Evolutionary conservation across 2,888 invertebrate species (phyloP), one percentile per base, ranked within the genome.

Genomic region (Lacanobia oleracea): DNA sequence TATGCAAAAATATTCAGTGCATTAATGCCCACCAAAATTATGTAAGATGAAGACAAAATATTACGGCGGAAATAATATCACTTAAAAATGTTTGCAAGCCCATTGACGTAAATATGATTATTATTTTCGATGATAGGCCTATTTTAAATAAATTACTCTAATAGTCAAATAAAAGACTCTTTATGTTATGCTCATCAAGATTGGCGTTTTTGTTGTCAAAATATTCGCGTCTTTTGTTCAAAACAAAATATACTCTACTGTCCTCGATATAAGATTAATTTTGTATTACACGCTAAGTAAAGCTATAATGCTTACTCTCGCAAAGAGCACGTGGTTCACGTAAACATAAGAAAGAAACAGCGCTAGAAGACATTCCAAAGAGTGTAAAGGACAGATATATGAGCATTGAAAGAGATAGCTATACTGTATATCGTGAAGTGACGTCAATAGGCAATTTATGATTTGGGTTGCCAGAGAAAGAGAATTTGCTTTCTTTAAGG

Each of bases 391-490:
- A 72, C 23, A 63, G 50, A 16, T n/a, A 70, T 37, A 65, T 64
- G 53, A 67, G 67, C n/a, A 69, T 56, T 56, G 48, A 75, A 68
- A 61, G 68, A 23, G 81, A 84, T 67, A 69, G 85, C 85, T 84
- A 77, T 51, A 72, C 50, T 77, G 59, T 65, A 86, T 86, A 83
- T 9, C 59, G n/a, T 27, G 53, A 27, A 37, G n/a, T 85, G 80
- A 86, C 83, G 85, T 85, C 56, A 77, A 69, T 1, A 23, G 45
- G 50, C 9, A 53, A n/a, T 56, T 54, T 68, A 27, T 37, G 67
- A 73, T 74, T n/a, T 23, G 89, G 75, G 90, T 88, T 77, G 81
- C 86, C 82, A 89, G 82, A 8, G 18, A 62, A 54, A 43, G 16
- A 12, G 43, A 65, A 56, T 40, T 56, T 61, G 10, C 65, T 61